A percentile compares a stretch with the other conserved stretches of the same genome.
phyloP scores from a whole-genome alignment of 1,140 invertebrate species.

The Trichogramma pretiosum region DNA sequence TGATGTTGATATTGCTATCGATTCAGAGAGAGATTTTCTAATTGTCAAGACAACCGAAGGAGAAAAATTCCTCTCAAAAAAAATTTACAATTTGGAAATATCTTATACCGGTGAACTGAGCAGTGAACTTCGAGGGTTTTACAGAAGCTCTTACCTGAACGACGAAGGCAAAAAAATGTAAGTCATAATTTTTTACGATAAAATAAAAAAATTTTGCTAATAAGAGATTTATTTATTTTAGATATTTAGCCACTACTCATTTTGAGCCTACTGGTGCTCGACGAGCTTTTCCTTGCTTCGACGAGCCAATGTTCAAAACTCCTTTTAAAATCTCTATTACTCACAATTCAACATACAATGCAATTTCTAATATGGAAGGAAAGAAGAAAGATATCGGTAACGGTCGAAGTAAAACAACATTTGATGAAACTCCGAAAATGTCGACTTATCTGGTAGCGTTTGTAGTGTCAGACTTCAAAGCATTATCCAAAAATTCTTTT shows the following conservation, averaged over 20 bases:
- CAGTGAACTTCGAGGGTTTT: constrained; percentile 65
- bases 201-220: not conserved
- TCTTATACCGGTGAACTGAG: constrained; percentile 47
- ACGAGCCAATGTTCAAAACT: constrained; percentile 58
- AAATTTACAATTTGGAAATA: constrained; percentile 43
- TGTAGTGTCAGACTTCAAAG: constrained; percentile 57
- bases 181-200: too few relatives aligned
- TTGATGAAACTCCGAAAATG: constrained; percentile 44
- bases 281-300: constrained; percentile 64
- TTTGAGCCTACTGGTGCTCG: constrained; percentile 63
- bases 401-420: constrained; percentile 17
- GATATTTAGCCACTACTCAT: constrained; percentile 51
- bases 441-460: constrained; percentile 72
- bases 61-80: constrained; percentile 26
- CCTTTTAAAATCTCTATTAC: constrained; percentile 46
- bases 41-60: constrained; percentile 34
- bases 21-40: constrained; percentile 8
- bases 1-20: not conserved
- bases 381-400: accelerated
- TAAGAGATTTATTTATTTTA: constrained; percentile 9
- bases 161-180: constrained; percentile 33
- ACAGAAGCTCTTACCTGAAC: constrained; percentile 63
- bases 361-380: constrained; percentile 44
- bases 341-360: constrained; percentile 30
- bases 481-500: constrained; percentile 7